phyloP scores from a whole-genome alignment of 1,140 invertebrate genomes.

The Drosophila melanogaster region Release_6_plus_ISO1_MT NT_037436.4:578501-579000 shows the following conservation, averaged over 20 bases:
- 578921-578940: conserved; percentile 26
- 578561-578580: conserved; percentile 31
- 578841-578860: conserved; percentile 84
- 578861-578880: conserved; percentile 84
- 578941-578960: conserved; percentile 67
- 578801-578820: conserved; percentile 57
- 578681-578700: conserved; percentile 57
- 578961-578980: conserved; percentile 62
- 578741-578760: conserved; percentile 59
- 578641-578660: conserved; percentile 31
- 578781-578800: conserved; percentile 80
- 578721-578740: conserved; percentile 74
- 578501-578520: conserved; percentile 67
- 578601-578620: conserved; percentile 31
- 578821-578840: conserved; percentile 61
- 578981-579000: conserved; percentile 31
- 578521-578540: conserved; percentile 19
- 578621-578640: conserved; percentile 30
- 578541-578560: conserved; percentile 28
- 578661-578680: conserved; percentile 53
- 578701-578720: conserved; percentile 42
- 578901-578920: conserved; percentile 59
- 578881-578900: conserved; percentile 53
- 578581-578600: conserved; percentile 21
- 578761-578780: conserved; percentile 51